A percentile compares a stretch with the other conserved stretches of the same genome.
phyloP scores from a whole-genome alignment of 1,140 invertebrate genomes.

The Drosophila rufa region DNA sequence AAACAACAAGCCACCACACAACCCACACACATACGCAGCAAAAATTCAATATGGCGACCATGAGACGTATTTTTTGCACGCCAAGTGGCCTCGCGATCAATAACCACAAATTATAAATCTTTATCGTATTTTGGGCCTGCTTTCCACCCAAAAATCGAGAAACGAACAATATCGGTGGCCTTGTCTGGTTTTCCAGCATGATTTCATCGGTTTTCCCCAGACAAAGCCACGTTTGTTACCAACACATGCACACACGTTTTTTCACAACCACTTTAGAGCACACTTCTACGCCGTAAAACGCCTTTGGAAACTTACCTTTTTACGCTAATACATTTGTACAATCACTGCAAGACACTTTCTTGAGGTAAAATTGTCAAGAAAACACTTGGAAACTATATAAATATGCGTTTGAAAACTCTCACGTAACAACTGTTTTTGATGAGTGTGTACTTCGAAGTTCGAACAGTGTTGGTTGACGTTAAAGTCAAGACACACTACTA shows the following conservation, averaged over 20 bases:
- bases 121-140: not conserved
- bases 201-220: conserved; percentile 8
- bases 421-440: conserved; percentile 75
- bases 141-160: not conserved
- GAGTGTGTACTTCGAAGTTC: conserved; percentile 39
- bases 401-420: conserved; percentile 67
- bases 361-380: conserved; percentile 37
- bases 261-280: conserved; percentile 1
- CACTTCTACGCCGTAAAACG: conserved; percentile 3
- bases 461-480: conserved; percentile 1
- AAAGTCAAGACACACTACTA: not conserved
- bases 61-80: conserved; percentile 47
- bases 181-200: not conserved
- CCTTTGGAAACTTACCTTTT: conserved; percentile 65
- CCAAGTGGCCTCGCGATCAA: conserved; percentile 4
- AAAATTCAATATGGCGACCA: conserved; percentile 74
- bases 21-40: conserved; percentile 14
- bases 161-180: not conserved
- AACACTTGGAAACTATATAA: conserved; percentile 65
- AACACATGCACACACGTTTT: conserved; percentile 39
- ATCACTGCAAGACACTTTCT: conserved; percentile 64
- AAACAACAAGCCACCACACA: conserved; percentile 16
- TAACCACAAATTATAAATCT: not conserved
- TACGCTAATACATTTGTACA: conserved; percentile 74
- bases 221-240: conserved; percentile 68